These are phyloP conservation scores for Charadrius vociferus DNA, from an alignment of 2,113 vertebrate genomes.

Conservation along the genomic window DNA sequence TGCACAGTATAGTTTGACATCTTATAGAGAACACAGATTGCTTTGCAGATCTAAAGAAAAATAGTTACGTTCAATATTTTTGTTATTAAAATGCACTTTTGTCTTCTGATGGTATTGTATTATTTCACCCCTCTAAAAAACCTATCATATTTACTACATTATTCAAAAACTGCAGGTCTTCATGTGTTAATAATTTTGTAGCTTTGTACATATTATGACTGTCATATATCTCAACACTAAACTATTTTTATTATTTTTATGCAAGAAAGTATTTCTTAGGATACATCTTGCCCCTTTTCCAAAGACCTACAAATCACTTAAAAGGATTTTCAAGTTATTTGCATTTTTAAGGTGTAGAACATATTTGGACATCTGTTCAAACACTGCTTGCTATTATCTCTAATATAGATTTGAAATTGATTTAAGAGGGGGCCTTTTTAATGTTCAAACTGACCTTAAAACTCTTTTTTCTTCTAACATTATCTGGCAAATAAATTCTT, in stretches of 20 bases:
- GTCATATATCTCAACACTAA: background rate
- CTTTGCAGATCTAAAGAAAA: conserved; percentile 63
- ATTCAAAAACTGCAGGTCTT: background rate
- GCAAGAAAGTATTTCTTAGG: background rate
- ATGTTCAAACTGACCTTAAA: conserved; percentile 40
- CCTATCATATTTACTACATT: background rate
- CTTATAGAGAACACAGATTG: conserved; percentile 58
- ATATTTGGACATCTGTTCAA: conserved; percentile 33
- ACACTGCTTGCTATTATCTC: background rate
- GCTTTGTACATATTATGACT: background rate
- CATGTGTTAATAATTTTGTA: conserved; percentile 27
- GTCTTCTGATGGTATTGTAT: background rate
- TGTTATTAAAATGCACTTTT: conserved; percentile 50
- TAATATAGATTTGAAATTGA: conserved; percentile 40
- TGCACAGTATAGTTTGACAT: conserved; percentile 48
- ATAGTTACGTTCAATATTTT: conserved; percentile 60
- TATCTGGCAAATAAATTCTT: conserved; percentile 55
- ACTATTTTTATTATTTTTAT: conserved; percentile 12
- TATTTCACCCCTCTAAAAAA: conserved; percentile 17
- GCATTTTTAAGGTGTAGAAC: conserved; percentile 15
- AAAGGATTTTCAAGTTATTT: conserved; percentile 2
- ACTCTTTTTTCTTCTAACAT: conserved; percentile 47
- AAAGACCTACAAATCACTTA: background rate
- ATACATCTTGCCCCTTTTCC: background rate
- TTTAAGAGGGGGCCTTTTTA: conserved; percentile 15